Percentiles rank a stretch among this genome's conserved stretches.
Evolutionary conservation across 2,797 vertebrate species (phyloP).

Genomic region (Yasuhikotakia modesta): DNA sequence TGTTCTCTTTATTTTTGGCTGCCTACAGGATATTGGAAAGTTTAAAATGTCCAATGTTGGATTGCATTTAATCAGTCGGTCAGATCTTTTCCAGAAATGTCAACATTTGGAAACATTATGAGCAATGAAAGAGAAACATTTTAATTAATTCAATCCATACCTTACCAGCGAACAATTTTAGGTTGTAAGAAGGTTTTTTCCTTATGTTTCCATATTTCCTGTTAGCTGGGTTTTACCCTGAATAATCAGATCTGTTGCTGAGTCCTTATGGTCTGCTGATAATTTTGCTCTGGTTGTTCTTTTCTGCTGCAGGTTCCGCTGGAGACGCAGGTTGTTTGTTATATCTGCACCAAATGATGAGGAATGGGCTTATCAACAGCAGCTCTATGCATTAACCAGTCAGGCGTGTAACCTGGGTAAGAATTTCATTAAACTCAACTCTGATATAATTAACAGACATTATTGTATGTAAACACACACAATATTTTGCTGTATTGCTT

Average conservation of each 20-base stretch:
- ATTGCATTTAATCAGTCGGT: neutral
- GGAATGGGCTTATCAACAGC: conserved; percentile 98
- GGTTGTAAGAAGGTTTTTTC: no score
- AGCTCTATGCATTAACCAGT: conserved; percentile 89
- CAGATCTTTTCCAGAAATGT: neutral
- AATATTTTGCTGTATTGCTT: neutral
- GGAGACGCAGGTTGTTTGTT: conserved; percentile 93
- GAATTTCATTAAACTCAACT: conserved; percentile 52
- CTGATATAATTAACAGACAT: neutral
- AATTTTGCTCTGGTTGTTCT: conserved; percentile 36
- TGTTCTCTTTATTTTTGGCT: neutral
- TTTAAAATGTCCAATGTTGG: neutral
- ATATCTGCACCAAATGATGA: conserved; percentile 95
- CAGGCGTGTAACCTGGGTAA: conserved; percentile 98
- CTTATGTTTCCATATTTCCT: no score
- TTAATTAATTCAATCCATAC: neutral
- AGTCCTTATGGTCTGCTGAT: conserved; percentile 15
- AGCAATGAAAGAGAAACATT: neutral
- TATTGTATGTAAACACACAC: neutral
- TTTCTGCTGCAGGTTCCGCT: conserved; percentile 85
- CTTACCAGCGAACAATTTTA: neutral
- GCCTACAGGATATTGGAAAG: neutral
- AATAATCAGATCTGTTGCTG: conserved; percentile 21
- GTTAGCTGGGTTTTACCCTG: neutral
- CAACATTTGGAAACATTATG: neutral